These are phyloP conservation scores for Notamacropus eugenii DNA, from an alignment of 2,797 vertebrate species.

Conservation along the genomic window DNA sequence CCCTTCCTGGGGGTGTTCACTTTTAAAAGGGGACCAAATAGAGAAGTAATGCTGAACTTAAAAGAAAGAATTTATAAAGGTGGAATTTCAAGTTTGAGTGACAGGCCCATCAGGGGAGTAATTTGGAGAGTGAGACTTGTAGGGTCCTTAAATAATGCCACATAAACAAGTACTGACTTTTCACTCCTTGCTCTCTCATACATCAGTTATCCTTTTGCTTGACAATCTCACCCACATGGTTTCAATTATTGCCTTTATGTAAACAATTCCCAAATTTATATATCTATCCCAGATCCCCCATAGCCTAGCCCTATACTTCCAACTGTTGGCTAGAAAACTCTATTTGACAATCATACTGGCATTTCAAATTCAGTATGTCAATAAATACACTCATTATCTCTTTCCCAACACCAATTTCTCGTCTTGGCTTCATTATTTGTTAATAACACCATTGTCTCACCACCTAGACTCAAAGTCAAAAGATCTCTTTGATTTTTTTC, in stretches of 20 bases:
- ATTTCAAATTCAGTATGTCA: not conserved
- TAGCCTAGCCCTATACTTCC: not conserved
- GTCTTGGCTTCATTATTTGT: not conserved
- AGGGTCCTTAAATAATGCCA: not conserved
- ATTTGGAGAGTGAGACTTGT: not conserved
- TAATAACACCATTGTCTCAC: not conserved
- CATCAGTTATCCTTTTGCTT: not conserved
- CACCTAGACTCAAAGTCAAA: not conserved
- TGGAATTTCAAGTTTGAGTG: not conserved
- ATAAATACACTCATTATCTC: not conserved
- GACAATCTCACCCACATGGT: not conserved
- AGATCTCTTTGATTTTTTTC: not conserved
- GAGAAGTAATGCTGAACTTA: conserved; percentile 36
- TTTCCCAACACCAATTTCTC: not conserved
- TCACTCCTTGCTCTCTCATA: not conserved
- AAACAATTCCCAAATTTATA: not conserved
- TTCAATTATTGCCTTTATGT: not conserved
- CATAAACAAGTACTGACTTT: not conserved
- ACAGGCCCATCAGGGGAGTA: not conserved
- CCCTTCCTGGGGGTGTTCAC: not conserved
- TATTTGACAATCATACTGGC: not conserved
- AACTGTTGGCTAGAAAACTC: not conserved
- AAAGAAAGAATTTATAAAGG: conserved; percentile 9
- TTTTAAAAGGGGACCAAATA: conserved; percentile 40
- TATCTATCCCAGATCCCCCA: not conserved